Evolutionary conservation across 2,888 invertebrate genomes (phyloP).

Genomic region (Coremacera marginata): DNA sequence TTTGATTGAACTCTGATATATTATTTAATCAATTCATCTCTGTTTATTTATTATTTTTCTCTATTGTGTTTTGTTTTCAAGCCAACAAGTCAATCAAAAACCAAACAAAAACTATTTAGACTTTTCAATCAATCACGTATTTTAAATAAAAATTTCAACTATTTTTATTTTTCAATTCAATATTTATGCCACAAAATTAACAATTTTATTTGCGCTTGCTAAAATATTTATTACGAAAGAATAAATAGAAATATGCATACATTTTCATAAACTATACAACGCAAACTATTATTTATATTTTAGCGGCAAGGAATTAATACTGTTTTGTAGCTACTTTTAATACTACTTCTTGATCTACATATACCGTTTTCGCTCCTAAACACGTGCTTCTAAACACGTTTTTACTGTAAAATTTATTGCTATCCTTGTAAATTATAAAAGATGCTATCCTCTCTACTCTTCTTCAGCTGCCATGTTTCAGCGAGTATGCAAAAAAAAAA

Average conservation of each 20-base stretch:
- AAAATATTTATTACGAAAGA: too few relatives aligned
- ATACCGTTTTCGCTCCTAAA: not conserved
- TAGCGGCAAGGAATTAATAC: conserved; percentile 1
- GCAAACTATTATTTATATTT: conserved; percentile 9
- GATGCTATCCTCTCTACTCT: not conserved
- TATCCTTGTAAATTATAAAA: not conserved
- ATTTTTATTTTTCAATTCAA: not conserved
- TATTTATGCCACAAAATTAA: not conserved
- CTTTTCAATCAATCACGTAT: not conserved
- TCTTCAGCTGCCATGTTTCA: not conserved
- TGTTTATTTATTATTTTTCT: too few relatives aligned
- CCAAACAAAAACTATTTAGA: not conserved
- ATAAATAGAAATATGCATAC: not conserved
- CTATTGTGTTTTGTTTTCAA: too few relatives aligned
- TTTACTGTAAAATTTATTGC: conserved; percentile 10
- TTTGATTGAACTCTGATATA: too few relatives aligned
- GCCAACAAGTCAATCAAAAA: too few relatives aligned
- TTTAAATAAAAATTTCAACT: not conserved
- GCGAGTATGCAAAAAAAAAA: not conserved
- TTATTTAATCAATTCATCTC: too few relatives aligned
- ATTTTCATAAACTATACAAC: conserved; percentile 12
- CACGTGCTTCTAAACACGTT: not conserved
- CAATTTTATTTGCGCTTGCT: not conserved
- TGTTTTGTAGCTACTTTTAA: too few relatives aligned
- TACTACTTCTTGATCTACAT: not conserved